These are phyloP conservation scores for Trissolcus basalis DNA, from an alignment of 1,140 invertebrate genomes.

Conservation along the genomic window DNA sequence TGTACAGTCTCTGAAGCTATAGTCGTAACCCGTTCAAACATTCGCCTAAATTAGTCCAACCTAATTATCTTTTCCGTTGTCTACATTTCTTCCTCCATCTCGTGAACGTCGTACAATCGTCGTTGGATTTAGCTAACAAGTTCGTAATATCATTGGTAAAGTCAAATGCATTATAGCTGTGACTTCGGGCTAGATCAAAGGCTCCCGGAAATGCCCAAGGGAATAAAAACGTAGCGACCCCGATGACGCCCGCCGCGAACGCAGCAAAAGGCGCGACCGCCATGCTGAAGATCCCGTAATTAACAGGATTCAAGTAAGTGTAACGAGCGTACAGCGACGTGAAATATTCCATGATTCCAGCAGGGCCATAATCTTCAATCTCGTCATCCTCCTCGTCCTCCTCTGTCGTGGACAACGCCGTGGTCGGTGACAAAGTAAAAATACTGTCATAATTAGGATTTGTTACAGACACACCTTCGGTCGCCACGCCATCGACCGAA, in stretches of 20 bases:
- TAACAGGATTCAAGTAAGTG: constrained; percentile 69
- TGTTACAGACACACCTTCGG: constrained; percentile 3
- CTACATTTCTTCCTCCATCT: constrained; percentile 68
- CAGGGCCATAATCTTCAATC: constrained; percentile 64
- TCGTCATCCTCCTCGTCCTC: constrained; percentile 66
- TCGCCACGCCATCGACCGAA: constrained; percentile 42
- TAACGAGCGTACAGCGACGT: constrained; percentile 66
- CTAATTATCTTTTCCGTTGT: constrained; percentile 65
- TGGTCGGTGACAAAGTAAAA: constrained; percentile 1
- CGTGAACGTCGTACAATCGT: constrained; percentile 64
- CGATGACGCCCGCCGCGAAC: constrained; percentile 70
- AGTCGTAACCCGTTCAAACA: too few species aligned
- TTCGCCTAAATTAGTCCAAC: too few species aligned
- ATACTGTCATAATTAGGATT: constrained; percentile 2
- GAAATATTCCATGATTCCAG: constrained; percentile 64
- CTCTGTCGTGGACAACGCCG: constrained; percentile 23
- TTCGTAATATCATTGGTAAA: constrained; percentile 63
- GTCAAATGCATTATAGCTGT: constrained; percentile 35
- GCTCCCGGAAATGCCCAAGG: constrained; percentile 70
- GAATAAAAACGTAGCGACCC: constrained; percentile 68
- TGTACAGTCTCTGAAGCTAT: too few species aligned
- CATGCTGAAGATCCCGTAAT: constrained; percentile 71
- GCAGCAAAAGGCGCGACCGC: constrained; percentile 71
- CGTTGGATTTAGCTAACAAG: constrained; percentile 62
- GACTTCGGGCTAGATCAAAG: constrained; percentile 62